Conservation (phyloP, 1,140 invertebrate species). For the Carcinoscorpius rotundicauda region DNA sequence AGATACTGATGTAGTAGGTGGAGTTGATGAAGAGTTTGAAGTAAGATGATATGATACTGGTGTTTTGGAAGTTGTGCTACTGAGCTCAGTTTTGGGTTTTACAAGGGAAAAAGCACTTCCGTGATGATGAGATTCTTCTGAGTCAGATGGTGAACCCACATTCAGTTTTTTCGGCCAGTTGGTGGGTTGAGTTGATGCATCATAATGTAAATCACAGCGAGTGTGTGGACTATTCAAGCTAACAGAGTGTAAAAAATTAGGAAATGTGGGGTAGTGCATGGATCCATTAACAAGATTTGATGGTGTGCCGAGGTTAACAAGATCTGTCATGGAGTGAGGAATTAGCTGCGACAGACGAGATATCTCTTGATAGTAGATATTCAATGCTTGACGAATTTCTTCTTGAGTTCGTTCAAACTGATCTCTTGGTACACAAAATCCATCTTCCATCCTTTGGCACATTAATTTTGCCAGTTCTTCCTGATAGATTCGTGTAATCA, state of each 20-base stretch:
- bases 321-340: not conserved
- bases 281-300: too few relatives aligned
- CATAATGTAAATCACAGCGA: too few relatives aligned
- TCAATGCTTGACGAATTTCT: constrained; percentile 72
- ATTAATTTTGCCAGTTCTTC: constrained; percentile 91
- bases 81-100: constrained; percentile 59
- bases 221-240: too few relatives aligned
- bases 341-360: constrained; percentile 50
- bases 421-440: constrained; percentile 20
- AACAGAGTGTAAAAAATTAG: too few relatives aligned
- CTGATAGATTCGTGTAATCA: constrained; percentile 92
- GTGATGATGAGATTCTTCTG: constrained; percentile 38
- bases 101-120: constrained; percentile 73
- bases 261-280: too few relatives aligned
- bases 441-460: constrained; percentile 37
- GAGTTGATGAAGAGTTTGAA: constrained; percentile 1
- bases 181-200: too few relatives aligned
- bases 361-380: constrained; percentile 78
- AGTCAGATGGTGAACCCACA: too few relatives aligned
- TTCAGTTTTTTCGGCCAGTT: too few relatives aligned
- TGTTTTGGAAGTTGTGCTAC: not conserved
- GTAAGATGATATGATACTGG: constrained; percentile 4
- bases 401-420: constrained; percentile 62
- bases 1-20: not conserved
- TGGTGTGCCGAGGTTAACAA: too few relatives aligned